phyloP scores from a whole-genome alignment of 1,140 invertebrate species.

The Cotesia chilonis region DNA sequence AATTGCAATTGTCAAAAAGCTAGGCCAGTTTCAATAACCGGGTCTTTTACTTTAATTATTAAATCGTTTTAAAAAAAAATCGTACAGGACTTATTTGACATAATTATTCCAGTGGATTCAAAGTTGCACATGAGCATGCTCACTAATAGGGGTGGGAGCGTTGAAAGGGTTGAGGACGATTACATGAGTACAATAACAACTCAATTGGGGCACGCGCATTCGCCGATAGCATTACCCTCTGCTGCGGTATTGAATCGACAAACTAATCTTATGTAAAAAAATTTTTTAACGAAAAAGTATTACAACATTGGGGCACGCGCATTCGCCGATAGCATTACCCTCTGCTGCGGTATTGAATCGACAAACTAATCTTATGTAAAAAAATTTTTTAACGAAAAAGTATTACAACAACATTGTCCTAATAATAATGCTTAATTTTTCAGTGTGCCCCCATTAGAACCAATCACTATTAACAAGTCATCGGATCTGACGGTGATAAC shows the following conservation, averaged over 20 bases:
- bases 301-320: conserved; percentile 58
- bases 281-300: too few relatives aligned
- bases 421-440: background rate
- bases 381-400: background rate
- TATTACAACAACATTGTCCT: background rate
- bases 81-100: background rate
- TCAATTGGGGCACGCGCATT: conserved; percentile 59
- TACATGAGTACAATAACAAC: conserved; percentile 53
- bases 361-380: conserved; percentile 61
- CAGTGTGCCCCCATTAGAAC: conserved; percentile 63
- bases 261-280: conserved; percentile 58
- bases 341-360: conserved; percentile 62
- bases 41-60: too few relatives aligned
- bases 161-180: conserved; percentile 51
- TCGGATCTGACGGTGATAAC: conserved; percentile 57
- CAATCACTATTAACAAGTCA: conserved; percentile 54
- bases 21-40: too few relatives aligned
- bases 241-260: conserved; percentile 62
- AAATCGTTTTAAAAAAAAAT: background rate
- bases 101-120: conserved; percentile 59
- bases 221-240: conserved; percentile 61
- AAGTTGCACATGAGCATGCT: conserved; percentile 62
- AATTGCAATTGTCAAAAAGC: too few relatives aligned
- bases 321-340: conserved; percentile 61
- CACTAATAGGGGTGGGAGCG: conserved; percentile 51